A percentile compares a stretch with the other conserved stretches of the same genome.
These are phyloP conservation scores for Drosophila phalerata DNA, from an alignment of 2,888 invertebrate genomes.

Conservation along the genomic window DNA sequence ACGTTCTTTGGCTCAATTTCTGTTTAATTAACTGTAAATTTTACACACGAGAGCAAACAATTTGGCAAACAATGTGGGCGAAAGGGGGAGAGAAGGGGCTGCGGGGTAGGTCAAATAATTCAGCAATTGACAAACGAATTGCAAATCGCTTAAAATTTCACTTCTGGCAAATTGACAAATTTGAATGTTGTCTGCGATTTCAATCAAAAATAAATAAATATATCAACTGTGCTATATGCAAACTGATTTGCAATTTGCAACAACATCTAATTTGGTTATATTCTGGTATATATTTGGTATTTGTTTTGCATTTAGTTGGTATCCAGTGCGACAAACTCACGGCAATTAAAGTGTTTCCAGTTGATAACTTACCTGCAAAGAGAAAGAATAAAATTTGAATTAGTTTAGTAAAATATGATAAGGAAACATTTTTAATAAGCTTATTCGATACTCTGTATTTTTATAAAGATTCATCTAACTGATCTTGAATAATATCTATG, in stretches of 20 bases:
- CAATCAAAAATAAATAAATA: conserved; percentile 62
- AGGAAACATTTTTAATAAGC: no score
- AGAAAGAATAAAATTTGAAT: neutral
- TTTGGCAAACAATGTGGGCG: conserved; percentile 38
- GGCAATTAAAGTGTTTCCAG: neutral
- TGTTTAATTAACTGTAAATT: conserved; percentile 54
- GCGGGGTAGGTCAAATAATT: conserved; percentile 30
- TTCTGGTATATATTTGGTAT: neutral
- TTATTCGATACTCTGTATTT: no score
- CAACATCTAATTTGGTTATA: neutral
- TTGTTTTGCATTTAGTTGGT: neutral
- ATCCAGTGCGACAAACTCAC: neutral
- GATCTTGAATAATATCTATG: no score
- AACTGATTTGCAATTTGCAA: conserved; percentile 7
- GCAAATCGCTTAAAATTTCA: conserved; percentile 42
- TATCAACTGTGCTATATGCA: conserved; percentile 26
- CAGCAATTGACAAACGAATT: conserved; percentile 47
- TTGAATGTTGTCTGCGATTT: conserved; percentile 44
- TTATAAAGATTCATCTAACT: no score
- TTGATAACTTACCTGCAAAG: conserved; percentile 10
- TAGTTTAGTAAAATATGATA: neutral
- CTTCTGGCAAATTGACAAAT: conserved; percentile 59
- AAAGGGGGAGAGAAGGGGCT: no score
- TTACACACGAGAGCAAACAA: conserved; percentile 38
- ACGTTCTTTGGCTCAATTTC: conserved; percentile 9